A percentile compares a stretch with the other conserved stretches of the same genome.
Evolutionary conservation across 2,797 vertebrate genomes (phyloP).

Genomic region (Centropyge bicolor): DNA sequence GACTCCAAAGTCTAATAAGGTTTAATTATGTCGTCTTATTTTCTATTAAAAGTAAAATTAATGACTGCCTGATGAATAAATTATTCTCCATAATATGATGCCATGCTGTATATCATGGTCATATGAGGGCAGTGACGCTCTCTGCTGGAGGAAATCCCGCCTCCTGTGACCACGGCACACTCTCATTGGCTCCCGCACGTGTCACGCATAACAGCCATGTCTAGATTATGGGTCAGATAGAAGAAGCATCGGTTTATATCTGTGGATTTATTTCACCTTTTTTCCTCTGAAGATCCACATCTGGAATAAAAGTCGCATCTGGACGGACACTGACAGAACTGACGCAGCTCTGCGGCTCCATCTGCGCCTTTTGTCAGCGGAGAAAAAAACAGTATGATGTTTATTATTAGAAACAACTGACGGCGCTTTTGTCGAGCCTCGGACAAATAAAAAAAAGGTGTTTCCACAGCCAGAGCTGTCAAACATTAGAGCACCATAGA

Average conservation of each 20-base stretch:
- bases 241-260: constrained; percentile 47
- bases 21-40: neutral
- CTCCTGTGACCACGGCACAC: neutral
- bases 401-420: constrained; percentile 53
- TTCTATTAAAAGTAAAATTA: neutral
- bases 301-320: neutral
- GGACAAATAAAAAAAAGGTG: constrained; percentile 49
- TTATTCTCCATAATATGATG: neutral
- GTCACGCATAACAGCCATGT: constrained; percentile 68
- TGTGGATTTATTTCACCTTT: constrained; percentile 30
- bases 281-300: neutral
- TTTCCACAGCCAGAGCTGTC: constrained; percentile 56
- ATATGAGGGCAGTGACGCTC: constrained; percentile 6
- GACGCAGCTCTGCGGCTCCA: constrained; percentile 4
- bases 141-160: constrained; percentile 76
- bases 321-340: rapidly evolving
- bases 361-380: constrained; percentile 32
- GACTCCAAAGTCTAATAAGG: neutral
- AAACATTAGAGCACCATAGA: constrained; percentile 49
- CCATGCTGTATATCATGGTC: neutral
- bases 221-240: constrained; percentile 68
- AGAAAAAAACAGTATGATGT: constrained; percentile 44
- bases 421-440: constrained; percentile 56
- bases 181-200: constrained; percentile 59
- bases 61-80: neutral